Percentiles rank a stretch among this genome's conserved stretches.
Evolutionary conservation across 1,140 invertebrate species (phyloP).

Genomic region (Bombus confusus): DNA sequence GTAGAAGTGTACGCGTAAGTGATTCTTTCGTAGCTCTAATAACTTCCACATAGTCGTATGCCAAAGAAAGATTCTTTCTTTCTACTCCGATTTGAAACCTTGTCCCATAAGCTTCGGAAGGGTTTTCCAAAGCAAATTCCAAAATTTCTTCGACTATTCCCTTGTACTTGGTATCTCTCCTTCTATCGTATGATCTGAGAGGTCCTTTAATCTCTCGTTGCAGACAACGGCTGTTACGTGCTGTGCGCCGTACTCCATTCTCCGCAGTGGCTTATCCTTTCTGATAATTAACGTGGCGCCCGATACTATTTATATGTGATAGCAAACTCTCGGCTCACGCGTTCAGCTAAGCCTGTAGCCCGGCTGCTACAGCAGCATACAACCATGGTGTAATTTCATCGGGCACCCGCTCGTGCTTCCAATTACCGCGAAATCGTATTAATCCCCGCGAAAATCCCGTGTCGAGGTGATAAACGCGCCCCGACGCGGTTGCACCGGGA

Average conservation of each 20-base stretch:
- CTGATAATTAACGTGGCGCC: conserved; percentile 65
- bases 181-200: conserved; percentile 35
- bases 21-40: too few species aligned
- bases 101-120: too few species aligned
- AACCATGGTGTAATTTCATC: conserved; percentile 55
- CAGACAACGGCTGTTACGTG: conserved; percentile 30
- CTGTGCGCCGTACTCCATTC: conserved; percentile 47
- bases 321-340: conserved; percentile 36
- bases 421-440: conserved; percentile 70
- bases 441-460: conserved; percentile 66
- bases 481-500: conserved; percentile 48
- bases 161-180: not conserved
- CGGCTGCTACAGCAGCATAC: conserved; percentile 29
- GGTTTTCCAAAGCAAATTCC: too few species aligned
- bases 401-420: conserved; percentile 59
- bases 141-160: not conserved
- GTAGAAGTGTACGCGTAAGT: too few species aligned
- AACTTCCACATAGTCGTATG: too few species aligned
- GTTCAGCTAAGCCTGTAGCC: conserved; percentile 41
- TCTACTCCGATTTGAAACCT: too few species aligned
- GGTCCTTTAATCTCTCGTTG: conserved; percentile 33
- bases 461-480: conserved; percentile 65
- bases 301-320: conserved; percentile 67
- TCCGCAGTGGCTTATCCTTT: conserved; percentile 62
- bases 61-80: too few species aligned